Conservation (phyloP, 2,113 vertebrate species). For the Lycocorax pyrrhopterus region DNA sequence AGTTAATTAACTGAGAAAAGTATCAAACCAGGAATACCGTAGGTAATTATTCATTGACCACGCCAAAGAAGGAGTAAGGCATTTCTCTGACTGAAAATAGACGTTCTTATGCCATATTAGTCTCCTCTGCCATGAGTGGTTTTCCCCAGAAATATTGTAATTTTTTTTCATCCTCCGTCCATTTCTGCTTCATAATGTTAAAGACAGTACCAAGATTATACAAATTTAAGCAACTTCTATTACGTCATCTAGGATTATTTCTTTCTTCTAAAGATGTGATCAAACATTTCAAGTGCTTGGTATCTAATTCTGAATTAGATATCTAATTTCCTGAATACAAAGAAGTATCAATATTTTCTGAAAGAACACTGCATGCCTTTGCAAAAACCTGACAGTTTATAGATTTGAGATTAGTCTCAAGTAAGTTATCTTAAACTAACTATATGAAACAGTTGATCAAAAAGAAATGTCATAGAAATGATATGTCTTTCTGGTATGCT, state of each 20-base stretch:
- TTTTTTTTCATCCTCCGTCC: neutral
- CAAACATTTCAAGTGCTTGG: neutral
- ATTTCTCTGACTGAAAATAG: neutral
- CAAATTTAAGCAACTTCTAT: neutral
- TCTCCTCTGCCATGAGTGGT: neutral
- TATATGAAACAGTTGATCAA: neutral
- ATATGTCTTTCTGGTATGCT: neutral
- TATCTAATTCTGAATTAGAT: neutral
- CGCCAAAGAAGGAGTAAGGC: neutral
- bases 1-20: neutral
- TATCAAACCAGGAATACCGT: neutral
- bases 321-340: neutral
- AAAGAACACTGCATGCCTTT: neutral
- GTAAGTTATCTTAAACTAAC: neutral
- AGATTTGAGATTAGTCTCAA: neutral
- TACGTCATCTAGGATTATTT: neutral
- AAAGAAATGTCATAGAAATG: neutral
- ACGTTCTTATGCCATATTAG: neutral
- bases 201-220: neutral
- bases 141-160: neutral
- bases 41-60: neutral
- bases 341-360: neutral
- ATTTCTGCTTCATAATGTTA: neutral
- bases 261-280: neutral
- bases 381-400: neutral